Evolutionary conservation across 1,140 invertebrate species (phyloP).

Genomic region (Neotoxoptera formosana): DNA sequence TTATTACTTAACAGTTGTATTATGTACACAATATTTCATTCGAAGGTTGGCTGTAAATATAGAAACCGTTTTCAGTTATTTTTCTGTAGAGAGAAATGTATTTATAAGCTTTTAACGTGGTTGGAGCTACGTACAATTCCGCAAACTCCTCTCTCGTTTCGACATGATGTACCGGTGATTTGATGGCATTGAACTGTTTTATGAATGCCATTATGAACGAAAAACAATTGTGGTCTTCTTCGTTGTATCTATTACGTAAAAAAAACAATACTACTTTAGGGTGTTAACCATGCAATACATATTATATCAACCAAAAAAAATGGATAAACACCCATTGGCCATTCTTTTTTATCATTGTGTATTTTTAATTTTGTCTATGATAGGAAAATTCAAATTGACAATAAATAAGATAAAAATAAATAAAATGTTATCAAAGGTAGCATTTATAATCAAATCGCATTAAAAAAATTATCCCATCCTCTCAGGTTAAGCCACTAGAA

Average conservation of each 20-base stretch:
- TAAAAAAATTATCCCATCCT: neutral
- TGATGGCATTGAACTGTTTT: conserved; percentile 71
- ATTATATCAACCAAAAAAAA: neutral
- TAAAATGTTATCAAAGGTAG: neutral
- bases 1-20: neutral
- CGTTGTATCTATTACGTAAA: conserved; percentile 68
- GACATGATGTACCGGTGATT: conserved; percentile 69
- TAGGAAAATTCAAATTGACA: too few species aligned
- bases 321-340: neutral
- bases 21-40: conserved; percentile 41
- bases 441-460: neutral
- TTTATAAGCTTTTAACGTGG: conserved; percentile 78
- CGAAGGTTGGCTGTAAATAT: conserved; percentile 57
- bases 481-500: neutral
- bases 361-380: too few species aligned
- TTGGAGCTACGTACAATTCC: conserved; percentile 77
- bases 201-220: conserved; percentile 80
- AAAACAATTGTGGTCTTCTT: conserved; percentile 80
- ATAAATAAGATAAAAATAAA: too few species aligned
- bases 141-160: conserved; percentile 74
- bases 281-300: neutral
- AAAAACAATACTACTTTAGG: neutral
- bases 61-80: conserved; percentile 63
- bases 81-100: conserved; percentile 81
- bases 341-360: neutral